Evolutionary conservation across 2,888 invertebrate genomes (phyloP).

Genomic region (Caenorhabditis angaria): DNA sequence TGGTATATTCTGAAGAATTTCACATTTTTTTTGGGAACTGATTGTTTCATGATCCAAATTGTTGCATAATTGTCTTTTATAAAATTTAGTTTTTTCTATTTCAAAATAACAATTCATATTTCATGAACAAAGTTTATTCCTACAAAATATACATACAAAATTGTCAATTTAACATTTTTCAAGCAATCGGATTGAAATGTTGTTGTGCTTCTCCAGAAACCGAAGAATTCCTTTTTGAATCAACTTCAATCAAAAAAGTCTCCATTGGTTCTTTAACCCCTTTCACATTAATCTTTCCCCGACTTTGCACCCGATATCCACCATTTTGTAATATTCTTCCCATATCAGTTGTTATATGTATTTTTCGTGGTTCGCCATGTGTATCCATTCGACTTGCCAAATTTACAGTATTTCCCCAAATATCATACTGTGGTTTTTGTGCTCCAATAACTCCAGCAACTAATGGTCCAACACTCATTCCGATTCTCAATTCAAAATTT

Average conservation of each 20-base stretch:
- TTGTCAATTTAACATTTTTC: neutral
- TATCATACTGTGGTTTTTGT: constrained; percentile 96
- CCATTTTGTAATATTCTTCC: constrained; percentile 85
- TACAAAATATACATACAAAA: neutral
- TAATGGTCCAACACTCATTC: constrained; percentile 87
- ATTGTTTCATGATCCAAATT: no score
- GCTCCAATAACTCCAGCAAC: constrained; percentile 97
- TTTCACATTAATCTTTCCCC: constrained; percentile 92
- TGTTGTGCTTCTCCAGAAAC: constrained; percentile 39
- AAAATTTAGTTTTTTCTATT: no score
- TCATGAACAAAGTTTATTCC: no score
- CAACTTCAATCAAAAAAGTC: constrained; percentile 65
- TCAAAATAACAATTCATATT: no score
- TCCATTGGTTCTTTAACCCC: constrained; percentile 76
- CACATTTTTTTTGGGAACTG: no score
- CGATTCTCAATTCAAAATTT: constrained; percentile 91
- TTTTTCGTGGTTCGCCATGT: constrained; percentile 84
- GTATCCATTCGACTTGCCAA: constrained; percentile 97
- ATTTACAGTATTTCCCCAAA: constrained; percentile 98
- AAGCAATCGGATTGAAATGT: constrained; percentile 1
- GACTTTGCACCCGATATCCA: constrained; percentile 87
- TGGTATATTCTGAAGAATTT: no score
- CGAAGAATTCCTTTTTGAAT: constrained; percentile 62
- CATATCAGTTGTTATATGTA: constrained; percentile 82
- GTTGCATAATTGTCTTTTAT: no score